Evolutionary conservation across 2,888 invertebrate genomes (phyloP), one percentile per base, ranked within the genome.

Genomic region (Microchrysa polita): DNA sequence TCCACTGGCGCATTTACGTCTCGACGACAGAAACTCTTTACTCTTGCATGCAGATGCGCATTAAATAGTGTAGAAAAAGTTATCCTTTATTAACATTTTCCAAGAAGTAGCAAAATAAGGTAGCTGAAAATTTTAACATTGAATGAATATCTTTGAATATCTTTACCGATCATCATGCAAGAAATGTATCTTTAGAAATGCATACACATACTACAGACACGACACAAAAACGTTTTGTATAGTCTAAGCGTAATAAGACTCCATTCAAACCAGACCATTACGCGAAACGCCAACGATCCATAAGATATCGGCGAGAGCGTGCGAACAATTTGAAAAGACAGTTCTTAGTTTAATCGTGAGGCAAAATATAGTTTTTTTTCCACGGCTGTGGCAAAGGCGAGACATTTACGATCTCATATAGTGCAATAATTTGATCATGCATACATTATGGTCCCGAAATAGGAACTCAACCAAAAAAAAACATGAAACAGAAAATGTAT

Each of bases 21-120:
- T 53, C 53, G n/a, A n/a, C n/a, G n/a, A n/a, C n/a, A n/a, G 16
- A 12, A n/a, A 53, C n/a, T 16, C 53, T n/a, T 60, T 20, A 14
- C 5, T 34, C 5, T 34, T 34, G 12, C 42, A 23, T 34, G 34
- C n/a, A 34, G 40, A 61, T 61, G 34, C n/a, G n/a, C 61, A 61
- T 61, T n/a, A 42, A 53, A n/a, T n/a, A n/a, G n/a, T n/a, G 57
- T 42, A 57, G 71, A 40, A 57, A n/a, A 71, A 57, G 71, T 57
- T 57, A n/a, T 4, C 18, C 42, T 20, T 72, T 73, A 74, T 76
- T 76, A 74, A 76, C 74, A 74, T 73, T 76, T n/a, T 77, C 75
- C 76, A 74, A 74, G 74, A 77, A 76, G 77, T 76, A 77, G 77
- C 77, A 74, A 75, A 74, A 75, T 73, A 74, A 73, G 74, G 77